These are phyloP conservation scores for Petrophora chlorosata DNA, from an alignment of 2,888 invertebrate species.

Conservation along the genomic window DNA sequence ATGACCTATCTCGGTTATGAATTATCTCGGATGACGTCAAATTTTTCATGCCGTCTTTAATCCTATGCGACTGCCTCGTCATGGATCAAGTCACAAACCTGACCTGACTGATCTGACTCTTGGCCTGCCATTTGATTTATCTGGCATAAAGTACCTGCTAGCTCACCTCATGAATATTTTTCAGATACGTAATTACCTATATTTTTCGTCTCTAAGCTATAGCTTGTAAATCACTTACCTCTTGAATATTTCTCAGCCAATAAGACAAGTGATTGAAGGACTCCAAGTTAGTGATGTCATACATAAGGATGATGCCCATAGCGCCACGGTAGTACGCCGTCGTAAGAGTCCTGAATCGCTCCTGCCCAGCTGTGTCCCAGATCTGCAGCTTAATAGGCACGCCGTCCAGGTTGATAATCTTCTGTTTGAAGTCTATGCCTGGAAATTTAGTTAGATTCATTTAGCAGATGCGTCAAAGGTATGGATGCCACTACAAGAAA, in stretches of 20 bases:
- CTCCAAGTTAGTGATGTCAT: conserved; percentile 94
- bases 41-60: no score
- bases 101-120: no score
- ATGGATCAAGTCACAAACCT: no score
- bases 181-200: no score
- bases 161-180: no score
- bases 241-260: conserved; percentile 95
- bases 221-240: conserved; percentile 87
- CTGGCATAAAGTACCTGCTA: no score
- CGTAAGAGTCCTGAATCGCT: conserved; percentile 90
- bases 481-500: no score
- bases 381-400: conserved; percentile 93
- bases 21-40: no score
- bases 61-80: no score
- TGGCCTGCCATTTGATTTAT: no score
- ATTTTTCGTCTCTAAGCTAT: no score
- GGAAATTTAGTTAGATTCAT: conserved; percentile 38
- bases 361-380: conserved; percentile 95
- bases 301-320: conserved; percentile 95
- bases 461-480: not conserved
- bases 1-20: no score
- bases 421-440: conserved; percentile 96
- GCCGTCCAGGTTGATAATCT: conserved; percentile 93
- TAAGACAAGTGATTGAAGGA: conserved; percentile 96
- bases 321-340: conserved; percentile 95